Evolutionary conservation across 2,888 invertebrate species (phyloP).

Genomic region (Pristionchus fissidentatus): DNA sequence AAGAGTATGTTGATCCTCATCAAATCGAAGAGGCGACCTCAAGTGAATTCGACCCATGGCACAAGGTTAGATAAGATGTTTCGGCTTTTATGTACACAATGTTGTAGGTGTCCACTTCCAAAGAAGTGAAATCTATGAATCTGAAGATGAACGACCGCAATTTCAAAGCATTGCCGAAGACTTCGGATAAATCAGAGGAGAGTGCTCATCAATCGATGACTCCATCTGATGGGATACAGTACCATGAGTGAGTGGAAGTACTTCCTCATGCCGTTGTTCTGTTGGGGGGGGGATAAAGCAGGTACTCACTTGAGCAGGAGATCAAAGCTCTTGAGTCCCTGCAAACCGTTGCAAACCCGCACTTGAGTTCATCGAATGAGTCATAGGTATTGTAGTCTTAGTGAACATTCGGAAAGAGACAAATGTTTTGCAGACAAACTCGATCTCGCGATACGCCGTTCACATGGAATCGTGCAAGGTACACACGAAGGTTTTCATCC

Average conservation of each 20-base stretch:
- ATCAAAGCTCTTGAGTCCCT: too few species aligned
- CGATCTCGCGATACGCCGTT: neutral
- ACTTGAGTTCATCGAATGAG: too few species aligned
- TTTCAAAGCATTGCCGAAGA: neutral
- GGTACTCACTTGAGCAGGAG: too few species aligned
- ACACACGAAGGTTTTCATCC: neutral
- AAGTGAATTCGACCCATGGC: slow-evolving; percentile 33
- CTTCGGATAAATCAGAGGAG: neutral
- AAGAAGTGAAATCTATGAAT: slow-evolving; percentile 24
- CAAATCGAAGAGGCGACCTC: neutral
- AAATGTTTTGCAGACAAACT: slow-evolving; percentile 26
- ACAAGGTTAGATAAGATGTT: neutral
- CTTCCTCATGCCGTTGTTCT: too few species aligned
- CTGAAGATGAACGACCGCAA: slow-evolving; percentile 27
- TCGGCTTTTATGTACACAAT: neutral
- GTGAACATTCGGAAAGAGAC: too few species aligned
- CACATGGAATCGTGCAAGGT: slow-evolving; percentile 22
- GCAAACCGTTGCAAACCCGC: too few species aligned
- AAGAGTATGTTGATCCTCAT: slow-evolving; percentile 11
- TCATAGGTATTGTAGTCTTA: too few species aligned
- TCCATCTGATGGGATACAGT: neutral
- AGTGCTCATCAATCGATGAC: neutral
- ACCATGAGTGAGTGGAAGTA: slow-evolving; percentile 13
- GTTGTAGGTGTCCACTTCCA: neutral
- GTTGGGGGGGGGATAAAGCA: too few species aligned